A percentile compares a stretch with the other conserved stretches of the same genome.
Conservation (phyloP, 2,797 vertebrate genomes). For the Pseudochromis fuscus region DNA sequence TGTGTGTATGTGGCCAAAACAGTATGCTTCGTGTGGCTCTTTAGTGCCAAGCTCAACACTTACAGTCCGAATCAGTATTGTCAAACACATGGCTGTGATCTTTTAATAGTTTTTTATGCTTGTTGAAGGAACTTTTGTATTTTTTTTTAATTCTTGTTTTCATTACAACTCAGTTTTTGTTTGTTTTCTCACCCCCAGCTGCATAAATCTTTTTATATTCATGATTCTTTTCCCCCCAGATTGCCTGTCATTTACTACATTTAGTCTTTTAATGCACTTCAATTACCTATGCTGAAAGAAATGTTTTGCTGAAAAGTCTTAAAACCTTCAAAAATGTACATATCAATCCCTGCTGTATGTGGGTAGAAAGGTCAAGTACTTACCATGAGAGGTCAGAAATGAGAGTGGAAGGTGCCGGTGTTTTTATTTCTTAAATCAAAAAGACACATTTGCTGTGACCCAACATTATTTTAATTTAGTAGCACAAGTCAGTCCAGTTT, state of each 20-base stretch:
- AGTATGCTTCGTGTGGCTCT: conserved; percentile 51
- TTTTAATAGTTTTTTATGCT: conserved; percentile 35
- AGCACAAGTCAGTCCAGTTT: neutral
- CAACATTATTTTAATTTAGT: too few relatives aligned
- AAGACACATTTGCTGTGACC: too few relatives aligned
- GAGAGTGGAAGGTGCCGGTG: too few relatives aligned
- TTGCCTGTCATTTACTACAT: conserved; percentile 14
- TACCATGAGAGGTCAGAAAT: neutral
- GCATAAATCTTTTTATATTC: neutral
- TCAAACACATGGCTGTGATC: conserved; percentile 37
- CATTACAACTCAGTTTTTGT: neutral
- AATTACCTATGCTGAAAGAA: conserved; percentile 67
- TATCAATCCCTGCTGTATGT: neutral
- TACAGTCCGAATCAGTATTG: conserved; percentile 71
- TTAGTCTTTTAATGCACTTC: conserved; percentile 46
- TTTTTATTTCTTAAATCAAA: too few relatives aligned
- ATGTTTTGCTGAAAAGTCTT: conserved; percentile 36
- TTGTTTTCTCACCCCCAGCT: neutral
- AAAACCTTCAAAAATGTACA: neutral
- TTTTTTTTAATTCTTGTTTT: conserved; percentile 8
- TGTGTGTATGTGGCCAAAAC: conserved; percentile 54
- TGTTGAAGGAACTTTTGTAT: conserved; percentile 56
- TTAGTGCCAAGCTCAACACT: neutral
- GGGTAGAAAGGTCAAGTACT: neutral
- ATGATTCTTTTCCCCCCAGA: conserved; percentile 10